Evolutionary conservation across 53 echinoderm and acorn worm genomes (phyloP).

Genomic region (Echinarachnius parma): DNA sequence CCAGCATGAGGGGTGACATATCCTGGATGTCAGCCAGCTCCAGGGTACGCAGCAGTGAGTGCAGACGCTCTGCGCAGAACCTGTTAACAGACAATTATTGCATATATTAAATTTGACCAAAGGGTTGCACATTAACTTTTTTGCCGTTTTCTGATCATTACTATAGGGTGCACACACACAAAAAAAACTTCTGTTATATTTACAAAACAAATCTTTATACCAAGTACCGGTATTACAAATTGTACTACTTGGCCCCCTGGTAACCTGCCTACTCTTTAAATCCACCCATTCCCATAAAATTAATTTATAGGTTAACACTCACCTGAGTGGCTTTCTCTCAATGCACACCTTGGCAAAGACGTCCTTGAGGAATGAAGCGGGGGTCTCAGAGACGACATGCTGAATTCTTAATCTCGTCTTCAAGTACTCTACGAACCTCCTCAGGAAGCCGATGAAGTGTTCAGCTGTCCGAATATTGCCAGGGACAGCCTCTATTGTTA

Average conservation of each 20-base stretch:
- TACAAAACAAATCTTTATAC: no score
- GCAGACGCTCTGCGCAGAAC: constrained; percentile 87
- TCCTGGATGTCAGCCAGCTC: constrained; percentile 73
- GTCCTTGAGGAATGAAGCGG: constrained; percentile 96
- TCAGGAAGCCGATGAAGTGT: constrained; percentile 80
- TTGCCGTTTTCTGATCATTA: no score
- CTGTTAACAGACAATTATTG: constrained; percentile 12
- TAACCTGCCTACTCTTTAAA: no score
- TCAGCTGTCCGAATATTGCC: constrained; percentile 89
- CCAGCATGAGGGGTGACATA: constrained; percentile 65
- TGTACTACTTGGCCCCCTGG: no score
- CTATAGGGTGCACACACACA: no score
- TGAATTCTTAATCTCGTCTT: constrained; percentile 90
- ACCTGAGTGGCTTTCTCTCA: constrained; percentile 97
- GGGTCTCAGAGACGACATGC: constrained; percentile 92
- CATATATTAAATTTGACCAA: not conserved
- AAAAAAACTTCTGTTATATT: no score
- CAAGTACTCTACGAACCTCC: constrained; percentile 88
- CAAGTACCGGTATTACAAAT: no score
- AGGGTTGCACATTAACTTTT: not conserved
- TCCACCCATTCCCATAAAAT: no score
- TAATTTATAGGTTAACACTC: no score
- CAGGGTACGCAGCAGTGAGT: constrained; percentile 78
- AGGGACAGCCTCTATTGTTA: constrained; percentile 94
- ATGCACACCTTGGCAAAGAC: constrained; percentile 94